Evolutionary conservation across 2,113 vertebrate genomes (phyloP), one percentile per base, ranked within the genome.

Genomic region (Carollia perspicillata): DNA sequence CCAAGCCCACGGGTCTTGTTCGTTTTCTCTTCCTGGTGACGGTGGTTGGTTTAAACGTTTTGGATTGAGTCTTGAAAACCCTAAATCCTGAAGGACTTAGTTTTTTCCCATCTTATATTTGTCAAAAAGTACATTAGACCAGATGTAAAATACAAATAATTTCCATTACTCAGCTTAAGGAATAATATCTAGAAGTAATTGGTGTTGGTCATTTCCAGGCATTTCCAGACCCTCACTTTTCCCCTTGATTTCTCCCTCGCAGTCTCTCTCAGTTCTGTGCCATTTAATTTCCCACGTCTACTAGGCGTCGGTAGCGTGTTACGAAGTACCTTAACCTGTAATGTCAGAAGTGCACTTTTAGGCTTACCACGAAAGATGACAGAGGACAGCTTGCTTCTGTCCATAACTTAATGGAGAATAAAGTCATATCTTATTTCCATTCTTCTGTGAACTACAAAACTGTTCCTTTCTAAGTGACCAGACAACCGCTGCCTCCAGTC

Each of bases 101-200:
- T 71, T 71, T 71, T 23, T 42, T 87, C 71, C 83, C 77, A 26
- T 42, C 49, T 85, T 81, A n/a, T 7, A 60, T 75, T 72, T 93
- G 22, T 90, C 55, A 93, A 91, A 71, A 93, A 74, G 74, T 65
- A 28, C 55, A 77, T 74, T 78, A 95, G 72, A 91, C 12, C 81
- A 96, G 37, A 93, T 78, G 44, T 93, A 86, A 93, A 93, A 90
- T 88, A 89, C 8, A 93, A 51, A 23, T 68, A 93, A 84, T 72
- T 94, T 18, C 53, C 22, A n/a, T 93, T 37, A 94, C 28, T 94
- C 28, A 17, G n/a, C 60, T 72, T 86, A 75, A 94, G 47, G 72
- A 94, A 33, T 68, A 69, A 83, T 40, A 93, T 83, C 49, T 77
- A 55, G 33, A 89, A 88, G 51, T 85, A 95, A 93, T 2, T 42